Evolutionary conservation across 1,140 invertebrate species (phyloP).

Genomic region (Psix sp.): DNA sequence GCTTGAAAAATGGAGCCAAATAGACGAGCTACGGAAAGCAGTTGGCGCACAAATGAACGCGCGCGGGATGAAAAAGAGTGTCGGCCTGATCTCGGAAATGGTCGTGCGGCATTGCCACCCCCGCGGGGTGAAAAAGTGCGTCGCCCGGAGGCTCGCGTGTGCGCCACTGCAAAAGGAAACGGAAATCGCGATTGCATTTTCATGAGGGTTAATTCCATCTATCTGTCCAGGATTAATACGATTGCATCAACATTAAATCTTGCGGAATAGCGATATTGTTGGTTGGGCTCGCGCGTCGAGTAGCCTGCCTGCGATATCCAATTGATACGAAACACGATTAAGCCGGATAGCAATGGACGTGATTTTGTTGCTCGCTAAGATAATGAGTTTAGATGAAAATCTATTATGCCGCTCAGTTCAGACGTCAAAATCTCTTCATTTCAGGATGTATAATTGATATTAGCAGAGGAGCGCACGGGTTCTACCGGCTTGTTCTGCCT

Average conservation of each 20-base stretch:
- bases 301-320: slow-evolving; percentile 52
- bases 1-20: slow-evolving; percentile 6
- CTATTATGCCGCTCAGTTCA: slow-evolving; percentile 57
- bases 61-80: slow-evolving; percentile 25
- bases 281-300: slow-evolving; percentile 59
- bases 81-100: slow-evolving; percentile 30
- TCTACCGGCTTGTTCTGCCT: slow-evolving; percentile 5
- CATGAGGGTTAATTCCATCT: slow-evolving; percentile 63
- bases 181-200: slow-evolving; percentile 61
- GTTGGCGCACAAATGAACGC: background rate
- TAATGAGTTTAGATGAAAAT: slow-evolving; percentile 62
- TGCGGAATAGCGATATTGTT: slow-evolving; percentile 63
- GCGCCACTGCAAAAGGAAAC: slow-evolving; percentile 53
- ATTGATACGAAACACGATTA: slow-evolving; percentile 62
- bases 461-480: slow-evolving; percentile 30
- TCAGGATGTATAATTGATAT: slow-evolving; percentile 57
- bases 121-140: slow-evolving; percentile 37
- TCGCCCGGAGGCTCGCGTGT: slow-evolving; percentile 23
- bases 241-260: slow-evolving; percentile 62
- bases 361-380: slow-evolving; percentile 60
- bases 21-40: slow-evolving; percentile 1
- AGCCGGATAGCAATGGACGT: slow-evolving; percentile 56
- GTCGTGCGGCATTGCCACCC: slow-evolving; percentile 36
- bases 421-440: slow-evolving; percentile 59
- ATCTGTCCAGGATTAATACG: slow-evolving; percentile 61